A percentile compares a stretch with the other conserved stretches of the same genome.
Evolutionary conservation across 1,140 invertebrate species (phyloP).

Genomic region (Brachionus paranguensis): DNA sequence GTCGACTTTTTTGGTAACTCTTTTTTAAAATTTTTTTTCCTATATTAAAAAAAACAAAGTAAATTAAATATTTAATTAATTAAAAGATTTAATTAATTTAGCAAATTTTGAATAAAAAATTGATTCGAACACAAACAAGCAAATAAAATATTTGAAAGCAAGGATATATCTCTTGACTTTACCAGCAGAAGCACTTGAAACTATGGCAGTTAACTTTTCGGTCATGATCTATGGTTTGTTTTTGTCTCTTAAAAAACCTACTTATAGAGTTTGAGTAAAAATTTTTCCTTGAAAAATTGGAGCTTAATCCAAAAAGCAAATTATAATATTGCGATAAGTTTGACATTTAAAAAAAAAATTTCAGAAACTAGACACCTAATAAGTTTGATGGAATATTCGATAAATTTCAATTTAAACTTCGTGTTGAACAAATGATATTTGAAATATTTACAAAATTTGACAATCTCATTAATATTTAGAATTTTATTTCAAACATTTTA

Average conservation of each 20-base stretch:
- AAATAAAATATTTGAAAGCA: neutral
- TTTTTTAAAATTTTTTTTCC: neutral
- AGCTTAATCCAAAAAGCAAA: neutral
- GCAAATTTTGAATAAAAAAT: neutral
- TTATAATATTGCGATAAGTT: neutral
- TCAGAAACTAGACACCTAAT: neutral
- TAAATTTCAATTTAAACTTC: neutral
- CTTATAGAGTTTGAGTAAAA: neutral
- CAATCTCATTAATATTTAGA: constrained; percentile 28
- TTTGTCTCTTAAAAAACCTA: neutral
- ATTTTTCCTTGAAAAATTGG: too few species aligned
- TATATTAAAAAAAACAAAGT: neutral
- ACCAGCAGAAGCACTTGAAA: constrained; percentile 17
- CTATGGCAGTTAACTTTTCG: neutral
- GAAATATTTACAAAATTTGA: neutral
- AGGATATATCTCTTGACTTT: neutral
- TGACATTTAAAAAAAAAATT: neutral
- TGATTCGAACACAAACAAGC: neutral
- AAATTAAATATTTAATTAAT: neutral
- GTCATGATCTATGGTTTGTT: neutral
- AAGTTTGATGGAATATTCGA: neutral
- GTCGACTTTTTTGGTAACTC: neutral
- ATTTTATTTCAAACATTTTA: constrained; percentile 18
- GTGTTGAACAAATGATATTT: neutral
- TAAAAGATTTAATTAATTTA: neutral